phyloP scores from a whole-genome alignment of 1,140 invertebrate genomes.

The Microvelia longipes region DNA sequence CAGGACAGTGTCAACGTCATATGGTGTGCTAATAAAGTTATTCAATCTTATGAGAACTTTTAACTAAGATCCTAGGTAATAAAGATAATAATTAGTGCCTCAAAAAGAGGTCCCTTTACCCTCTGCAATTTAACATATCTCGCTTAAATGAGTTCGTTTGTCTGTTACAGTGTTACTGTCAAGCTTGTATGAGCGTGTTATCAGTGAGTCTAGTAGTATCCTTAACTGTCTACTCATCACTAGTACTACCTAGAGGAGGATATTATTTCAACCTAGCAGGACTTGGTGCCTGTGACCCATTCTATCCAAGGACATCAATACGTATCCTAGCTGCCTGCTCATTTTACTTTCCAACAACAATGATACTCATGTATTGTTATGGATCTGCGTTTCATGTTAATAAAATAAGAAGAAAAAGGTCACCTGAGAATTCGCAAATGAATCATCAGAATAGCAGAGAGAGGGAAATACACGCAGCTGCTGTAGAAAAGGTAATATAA shows the following conservation, averaged over 20 bases:
- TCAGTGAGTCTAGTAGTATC: conserved; percentile 67
- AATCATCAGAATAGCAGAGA: conserved; percentile 14
- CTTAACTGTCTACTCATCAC: conserved; percentile 57
- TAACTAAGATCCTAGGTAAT: too few relatives aligned
- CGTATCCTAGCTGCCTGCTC: conserved; percentile 67
- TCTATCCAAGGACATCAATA: conserved; percentile 54
- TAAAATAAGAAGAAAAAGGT: conserved; percentile 49
- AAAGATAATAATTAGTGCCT: too few relatives aligned
- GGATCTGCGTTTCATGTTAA: conserved; percentile 74
- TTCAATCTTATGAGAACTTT: too few relatives aligned
- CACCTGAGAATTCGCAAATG: conserved; percentile 25
- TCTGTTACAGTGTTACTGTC: conserved; percentile 27
- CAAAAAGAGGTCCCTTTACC: too few relatives aligned
- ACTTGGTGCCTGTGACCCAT: conserved; percentile 69
- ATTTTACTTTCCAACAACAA: conserved; percentile 74
- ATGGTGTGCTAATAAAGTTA: too few relatives aligned
- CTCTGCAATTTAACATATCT: too few relatives aligned
- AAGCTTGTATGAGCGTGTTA: conserved; percentile 65
- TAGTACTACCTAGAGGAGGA: conserved; percentile 61
- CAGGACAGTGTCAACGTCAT: too few relatives aligned
- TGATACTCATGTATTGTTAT: conserved; percentile 80
- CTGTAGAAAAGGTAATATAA: conserved; percentile 38
- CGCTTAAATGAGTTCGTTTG: too few relatives aligned
- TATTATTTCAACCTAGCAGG: conserved; percentile 75
- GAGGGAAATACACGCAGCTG: conserved; percentile 30